Percentiles rank a stretch among this genome's conserved stretches.
phyloP scores from a whole-genome alignment of 2,113 vertebrate species.

The Lamprologus sp. region DNA sequence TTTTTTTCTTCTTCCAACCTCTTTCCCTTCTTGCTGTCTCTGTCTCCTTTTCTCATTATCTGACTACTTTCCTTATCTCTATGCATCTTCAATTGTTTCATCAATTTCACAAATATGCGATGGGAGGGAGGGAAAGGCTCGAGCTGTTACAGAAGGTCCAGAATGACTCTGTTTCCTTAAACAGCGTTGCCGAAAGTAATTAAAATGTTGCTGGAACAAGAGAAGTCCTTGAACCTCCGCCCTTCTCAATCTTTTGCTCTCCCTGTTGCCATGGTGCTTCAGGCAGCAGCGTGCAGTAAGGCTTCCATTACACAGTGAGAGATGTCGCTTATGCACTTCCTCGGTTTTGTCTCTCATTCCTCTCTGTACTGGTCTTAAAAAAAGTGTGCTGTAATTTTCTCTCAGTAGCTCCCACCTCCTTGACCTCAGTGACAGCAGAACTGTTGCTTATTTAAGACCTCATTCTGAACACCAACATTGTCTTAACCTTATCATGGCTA shows the following conservation, averaged over 20 bases:
- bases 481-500: background rate
- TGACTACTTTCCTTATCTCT: background rate
- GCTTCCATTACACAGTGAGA: conserved; percentile 44
- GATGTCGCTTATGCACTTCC: conserved; percentile 8
- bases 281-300: conserved; percentile 35
- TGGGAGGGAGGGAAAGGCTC: background rate
- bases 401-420: background rate
- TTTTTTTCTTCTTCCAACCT: background rate
- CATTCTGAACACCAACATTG: background rate
- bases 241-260: conserved; percentile 25
- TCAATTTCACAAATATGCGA: conserved; percentile 10
- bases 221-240: conserved; percentile 65
- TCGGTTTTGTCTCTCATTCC: background rate
- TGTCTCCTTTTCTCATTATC: background rate
- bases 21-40: background rate
- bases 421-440: conserved; percentile 3
- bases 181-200: conserved; percentile 37
- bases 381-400: conserved; percentile 19
- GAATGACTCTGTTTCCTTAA: conserved; percentile 46
- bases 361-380: conserved; percentile 6
- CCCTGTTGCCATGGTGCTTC: conserved; percentile 67
- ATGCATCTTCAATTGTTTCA: background rate
- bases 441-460: conserved; percentile 1
- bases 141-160: conserved; percentile 2
- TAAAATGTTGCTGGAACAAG: conserved; percentile 66